Evolutionary conservation across 2,888 invertebrate species (phyloP), one percentile per base, ranked within the genome.

Genomic region (Athripsodes cinereus): DNA sequence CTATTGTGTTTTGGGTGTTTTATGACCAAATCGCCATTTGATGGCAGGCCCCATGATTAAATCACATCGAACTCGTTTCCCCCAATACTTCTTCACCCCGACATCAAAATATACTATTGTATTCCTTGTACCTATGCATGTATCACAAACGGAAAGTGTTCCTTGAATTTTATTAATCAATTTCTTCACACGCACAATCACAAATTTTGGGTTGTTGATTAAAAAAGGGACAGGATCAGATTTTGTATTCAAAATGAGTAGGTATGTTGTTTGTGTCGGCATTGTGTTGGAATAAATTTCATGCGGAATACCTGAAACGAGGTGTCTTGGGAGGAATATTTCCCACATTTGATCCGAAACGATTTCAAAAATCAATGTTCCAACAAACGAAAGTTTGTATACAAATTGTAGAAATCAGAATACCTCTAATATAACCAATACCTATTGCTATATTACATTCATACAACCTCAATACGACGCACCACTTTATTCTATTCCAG

Each of bases 1-100:
- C 56, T 59, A 57, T 62, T 62, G 61, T 62, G 59, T 62, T 59
- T 57, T 53, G 56, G 58, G 53, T 57, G 51, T 62, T 62, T 62
- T 62, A 62, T 54, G 56, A 44, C 51, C 58, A 52, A 58, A 61
- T 58, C 58, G 56, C 57, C 53, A 31, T 53, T 55, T 59, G 59
- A 59, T 55, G 59, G 59, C 59, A 46, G 44, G 20, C 57, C 22
- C 54, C 60, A 21, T 55, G 58, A 61, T 61, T 61, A 61, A 58
- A 61, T 54, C 55, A 49, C 57, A 53, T 35, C 59, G 22, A 8
- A 48, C 26, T 26, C 16, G 26, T 6, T 26, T n/a, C 26, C 16
- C 11, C 50, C 47, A 26, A 3, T 6, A 26, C 26, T 10, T 26
- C 26, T 3, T 26, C 26, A 26, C 3, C 26, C 26, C 26, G 5